Evolutionary conservation across 2,797 vertebrate species (phyloP), one percentile per base, ranked within the genome.

Genomic region (Pempheris klunzingeri): DNA sequence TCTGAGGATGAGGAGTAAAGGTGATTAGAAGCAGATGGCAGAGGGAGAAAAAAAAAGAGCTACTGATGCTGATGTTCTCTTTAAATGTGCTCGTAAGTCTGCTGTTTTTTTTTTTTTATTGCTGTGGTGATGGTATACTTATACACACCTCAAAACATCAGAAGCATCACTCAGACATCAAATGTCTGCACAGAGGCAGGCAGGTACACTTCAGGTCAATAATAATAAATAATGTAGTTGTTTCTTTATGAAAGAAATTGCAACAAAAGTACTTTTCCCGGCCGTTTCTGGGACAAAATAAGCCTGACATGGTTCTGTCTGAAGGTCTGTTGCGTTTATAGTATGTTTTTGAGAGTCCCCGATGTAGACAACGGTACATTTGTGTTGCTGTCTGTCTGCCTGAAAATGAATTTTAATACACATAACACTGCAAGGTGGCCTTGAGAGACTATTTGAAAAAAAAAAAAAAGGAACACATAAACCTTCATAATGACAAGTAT

Each of bases 381-480:
- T 34, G 44, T 66, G n/a, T 24, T 1, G 2, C 11, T 20, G 39
- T 36, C 44, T 63, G 36, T 9, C 30, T 34, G 24, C 13, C 32
- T 20, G 12, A 53, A 41, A 43, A 53, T 71, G 2, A 57, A 50
- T 36, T 32, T 61, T 28, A 52, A 57, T 7, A 70, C 8, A 55
- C 39, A 39, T 13, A 68, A 41, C n/a, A 17, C 30, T 39, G 30
- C 32, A 26, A 10, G 10, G 11, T 17, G 12, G 18, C 32, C 72
- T 57, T 10, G 2, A 68, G 28, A 81, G 65, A 30, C 13, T 46
- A 39, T 66, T 52, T 58, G 28, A 74, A 71, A 26, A 75, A 54
- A 71, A 46, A 22, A 74, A 71, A 26, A 75, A 54, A 71, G 50
- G 36, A 32, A 59, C 18, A 46, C n/a, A 50, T 47, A 78, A n/a